phyloP scores from a whole-genome alignment of 1,140 invertebrate species.

The Elysia chlorotica region DNA sequence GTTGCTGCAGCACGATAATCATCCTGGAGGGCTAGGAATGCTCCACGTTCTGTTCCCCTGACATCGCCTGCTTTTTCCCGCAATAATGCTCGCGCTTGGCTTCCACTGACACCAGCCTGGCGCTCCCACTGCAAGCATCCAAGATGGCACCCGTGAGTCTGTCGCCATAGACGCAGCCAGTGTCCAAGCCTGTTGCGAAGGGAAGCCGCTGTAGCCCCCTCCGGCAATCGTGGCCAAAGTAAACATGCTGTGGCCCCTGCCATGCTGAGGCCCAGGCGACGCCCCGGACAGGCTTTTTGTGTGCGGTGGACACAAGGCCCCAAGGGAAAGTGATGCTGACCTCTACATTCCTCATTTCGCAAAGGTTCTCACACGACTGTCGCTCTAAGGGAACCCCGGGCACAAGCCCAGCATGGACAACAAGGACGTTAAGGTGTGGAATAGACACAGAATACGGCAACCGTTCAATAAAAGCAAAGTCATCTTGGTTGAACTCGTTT shows the following conservation, averaged over 20 bases:
- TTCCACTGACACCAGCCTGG: no score
- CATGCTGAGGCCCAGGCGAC: slow-evolving; percentile 57
- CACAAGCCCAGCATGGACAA: slow-evolving; percentile 63
- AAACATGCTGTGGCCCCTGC: slow-evolving; percentile 61
- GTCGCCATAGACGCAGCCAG: slow-evolving; percentile 58
- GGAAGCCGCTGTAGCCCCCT: slow-evolving; percentile 46
- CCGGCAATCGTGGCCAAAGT: slow-evolving; percentile 62
- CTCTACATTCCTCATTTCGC: slow-evolving; percentile 58
- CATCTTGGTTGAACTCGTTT: slow-evolving; percentile 38
- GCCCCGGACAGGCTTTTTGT: slow-evolving; percentile 39
- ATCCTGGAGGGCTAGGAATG: no score
- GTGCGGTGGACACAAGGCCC: slow-evolving; percentile 21
- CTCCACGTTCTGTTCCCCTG: no score
- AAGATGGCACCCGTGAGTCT: slow-evolving; percentile 50
- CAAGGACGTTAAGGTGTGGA: slow-evolving; percentile 46
- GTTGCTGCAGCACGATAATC: no score
- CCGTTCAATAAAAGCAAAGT: slow-evolving; percentile 48
- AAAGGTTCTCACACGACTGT: slow-evolving; percentile 47
- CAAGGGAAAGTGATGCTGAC: slow-evolving; percentile 23
- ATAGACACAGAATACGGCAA: slow-evolving; percentile 60
- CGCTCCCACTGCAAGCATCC: no score
- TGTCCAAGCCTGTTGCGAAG: slow-evolving; percentile 60
- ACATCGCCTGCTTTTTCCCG: no score
- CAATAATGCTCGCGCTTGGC: no score
- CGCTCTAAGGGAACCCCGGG: slow-evolving; percentile 45